Base-by-base conservation (phyloP, 2,888 invertebrate genomes). In the Melipona beecheii region DNA sequence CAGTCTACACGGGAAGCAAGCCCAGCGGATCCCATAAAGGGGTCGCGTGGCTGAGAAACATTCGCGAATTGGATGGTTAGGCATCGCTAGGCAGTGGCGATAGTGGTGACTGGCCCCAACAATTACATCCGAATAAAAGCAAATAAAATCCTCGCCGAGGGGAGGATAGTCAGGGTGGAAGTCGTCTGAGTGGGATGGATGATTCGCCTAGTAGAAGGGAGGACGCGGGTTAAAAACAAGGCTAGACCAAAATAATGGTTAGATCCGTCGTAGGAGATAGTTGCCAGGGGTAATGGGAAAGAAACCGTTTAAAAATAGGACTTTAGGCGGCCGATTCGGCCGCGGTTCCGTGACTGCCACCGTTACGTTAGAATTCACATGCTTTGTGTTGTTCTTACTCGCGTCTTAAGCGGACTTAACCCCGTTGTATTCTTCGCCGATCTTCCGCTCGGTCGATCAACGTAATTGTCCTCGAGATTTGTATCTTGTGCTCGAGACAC, bases 31-130 rank as follows among this genome's bases (percentile, higher is more conserved):
- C 87, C 87, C 87, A 91, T 92, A 91, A 92, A 92, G 90, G 90
- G 89, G 91, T 93, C 92, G 93, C 93, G 93, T 94, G 93, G 93
- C 89, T 92, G 88, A 92, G 93, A 92, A 92, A 93, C 93, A 93
- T 94, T 93, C 93, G 90, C 91, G 89, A 92, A 92, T 92, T 91
- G 93, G 91, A 92, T 93, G 91, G 93, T 92, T 92, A 92, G 90
- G 87, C 89, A 90, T 90, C 85, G 87, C 90, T 88, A 90, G 89
- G 91, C 89, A 93, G 91, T 93, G 92, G 93, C 92, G 93, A 93
- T 93, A 93, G 93, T 93, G 93, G 93, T 93, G 93, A 93, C 93
- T 94, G 93, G 93, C 91, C 93, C 93, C 92, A 93, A 93, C 93
- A 94, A 94, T 94, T 93, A 94, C 93, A 93, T 89, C 88, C 85